These are phyloP conservation scores for Lithobates sylvaticus DNA, from an alignment of 2,797 vertebrate species.

Conservation along the genomic window DNA sequence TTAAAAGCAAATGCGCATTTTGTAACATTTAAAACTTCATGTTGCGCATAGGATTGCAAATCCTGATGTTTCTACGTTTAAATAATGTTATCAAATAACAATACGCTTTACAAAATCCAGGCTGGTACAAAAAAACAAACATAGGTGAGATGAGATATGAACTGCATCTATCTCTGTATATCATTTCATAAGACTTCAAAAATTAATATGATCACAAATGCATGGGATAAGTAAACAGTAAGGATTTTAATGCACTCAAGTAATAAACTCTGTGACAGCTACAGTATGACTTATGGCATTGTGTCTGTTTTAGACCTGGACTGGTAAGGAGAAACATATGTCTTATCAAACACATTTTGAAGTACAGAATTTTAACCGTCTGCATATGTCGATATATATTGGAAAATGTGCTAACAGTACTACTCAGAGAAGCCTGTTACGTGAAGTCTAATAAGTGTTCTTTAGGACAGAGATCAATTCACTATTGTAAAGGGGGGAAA, in stretches of 20 bases:
- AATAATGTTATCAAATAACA: conserved; percentile 8
- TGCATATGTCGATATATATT: conserved; percentile 61
- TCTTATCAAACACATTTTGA: conserved; percentile 59
- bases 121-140: not conserved
- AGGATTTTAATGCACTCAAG: conserved; percentile 17
- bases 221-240: not conserved
- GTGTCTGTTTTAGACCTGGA: conserved; percentile 21
- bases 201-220: not conserved
- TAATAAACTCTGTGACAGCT: conserved; percentile 36
- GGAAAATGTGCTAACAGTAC: conserved; percentile 62
- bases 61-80: not conserved
- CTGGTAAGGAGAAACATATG: conserved; percentile 59
- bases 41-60: not conserved
- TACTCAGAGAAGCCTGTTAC: conserved; percentile 51
- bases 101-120: not conserved
- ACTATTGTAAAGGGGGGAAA: conserved; percentile 40
- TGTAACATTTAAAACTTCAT: too few species aligned
- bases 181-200: not conserved
- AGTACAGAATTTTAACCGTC: conserved; percentile 56
- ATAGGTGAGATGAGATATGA: not conserved
- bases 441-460: conserved; percentile 56
- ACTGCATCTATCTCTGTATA: not conserved
- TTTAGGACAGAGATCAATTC: conserved; percentile 56
- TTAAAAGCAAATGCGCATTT: too few species aligned
- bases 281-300: conserved; percentile 47